Evolutionary conservation across 1,140 invertebrate species (phyloP).

Genomic region (Rhopalosiphum padi): DNA sequence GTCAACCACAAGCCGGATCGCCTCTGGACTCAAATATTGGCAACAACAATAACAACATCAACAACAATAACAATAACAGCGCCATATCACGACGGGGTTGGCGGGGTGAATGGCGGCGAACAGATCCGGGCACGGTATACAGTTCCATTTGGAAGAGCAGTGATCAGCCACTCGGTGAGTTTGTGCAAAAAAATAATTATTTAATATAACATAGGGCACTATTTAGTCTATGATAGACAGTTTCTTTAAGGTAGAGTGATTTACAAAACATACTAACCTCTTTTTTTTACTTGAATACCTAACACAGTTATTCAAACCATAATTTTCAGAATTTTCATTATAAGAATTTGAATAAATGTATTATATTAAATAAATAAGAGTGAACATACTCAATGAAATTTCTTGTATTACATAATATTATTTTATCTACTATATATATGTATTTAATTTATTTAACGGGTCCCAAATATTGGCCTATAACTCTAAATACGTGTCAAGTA

Average conservation of each 20-base stretch:
- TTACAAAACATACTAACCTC: too few relatives aligned
- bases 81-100: slow-evolving; percentile 9
- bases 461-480: background rate
- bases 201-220: background rate
- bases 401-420: background rate
- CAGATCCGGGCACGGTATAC: slow-evolving; percentile 38
- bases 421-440: background rate
- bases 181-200: background rate
- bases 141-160: slow-evolving; percentile 54
- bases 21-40: slow-evolving; percentile 5
- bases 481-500: background rate
- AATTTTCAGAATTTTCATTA: too few relatives aligned
- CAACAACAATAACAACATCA: background rate
- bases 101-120: slow-evolving; percentile 34
- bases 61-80: slow-evolving; percentile 26
- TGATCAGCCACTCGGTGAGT: slow-evolving; percentile 39
- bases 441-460: background rate
- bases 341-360: too few relatives aligned
- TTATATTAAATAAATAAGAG: too few relatives aligned
- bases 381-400: too few relatives aligned
- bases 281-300: too few relatives aligned
- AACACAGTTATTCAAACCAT: too few relatives aligned
- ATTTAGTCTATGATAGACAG: background rate
- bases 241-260: too few relatives aligned
- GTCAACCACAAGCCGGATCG: slow-evolving; percentile 31